phyloP scores from a whole-genome alignment of 2,113 vertebrate genomes.

The Chauna torquata region DNA sequence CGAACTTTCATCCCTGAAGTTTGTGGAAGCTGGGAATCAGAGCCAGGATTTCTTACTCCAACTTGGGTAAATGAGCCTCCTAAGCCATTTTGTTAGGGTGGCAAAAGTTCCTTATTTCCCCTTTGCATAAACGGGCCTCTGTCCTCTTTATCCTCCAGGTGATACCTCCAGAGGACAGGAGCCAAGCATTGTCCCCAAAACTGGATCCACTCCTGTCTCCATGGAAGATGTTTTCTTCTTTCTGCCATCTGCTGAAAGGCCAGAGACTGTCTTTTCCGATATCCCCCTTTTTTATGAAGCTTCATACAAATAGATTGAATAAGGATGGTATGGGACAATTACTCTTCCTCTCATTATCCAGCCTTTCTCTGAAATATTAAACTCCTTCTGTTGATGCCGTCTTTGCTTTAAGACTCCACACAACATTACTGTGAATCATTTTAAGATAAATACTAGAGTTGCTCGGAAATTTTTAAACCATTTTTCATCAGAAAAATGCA shows the following conservation, averaged over 20 bases:
- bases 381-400: background rate
- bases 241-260: background rate
- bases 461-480: background rate
- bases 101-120: background rate
- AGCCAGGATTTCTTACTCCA: background rate
- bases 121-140: background rate
- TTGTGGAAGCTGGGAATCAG: background rate
- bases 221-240: background rate
- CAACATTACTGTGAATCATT: background rate
- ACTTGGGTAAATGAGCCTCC: background rate
- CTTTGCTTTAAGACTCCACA: background rate
- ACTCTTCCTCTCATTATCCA: background rate
- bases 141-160: background rate
- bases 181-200: background rate
- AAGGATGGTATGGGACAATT: background rate
- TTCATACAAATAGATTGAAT: background rate
- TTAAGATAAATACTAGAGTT: background rate
- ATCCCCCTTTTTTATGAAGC: background rate
- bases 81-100: background rate
- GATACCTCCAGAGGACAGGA: background rate
- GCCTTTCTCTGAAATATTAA: background rate
- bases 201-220: background rate
- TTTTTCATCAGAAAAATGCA: slow-evolving; percentile 8
- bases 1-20: background rate
- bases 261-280: background rate